phyloP scores from a whole-genome alignment of 2,888 invertebrate species.

The Diploptera punctata region DNA sequence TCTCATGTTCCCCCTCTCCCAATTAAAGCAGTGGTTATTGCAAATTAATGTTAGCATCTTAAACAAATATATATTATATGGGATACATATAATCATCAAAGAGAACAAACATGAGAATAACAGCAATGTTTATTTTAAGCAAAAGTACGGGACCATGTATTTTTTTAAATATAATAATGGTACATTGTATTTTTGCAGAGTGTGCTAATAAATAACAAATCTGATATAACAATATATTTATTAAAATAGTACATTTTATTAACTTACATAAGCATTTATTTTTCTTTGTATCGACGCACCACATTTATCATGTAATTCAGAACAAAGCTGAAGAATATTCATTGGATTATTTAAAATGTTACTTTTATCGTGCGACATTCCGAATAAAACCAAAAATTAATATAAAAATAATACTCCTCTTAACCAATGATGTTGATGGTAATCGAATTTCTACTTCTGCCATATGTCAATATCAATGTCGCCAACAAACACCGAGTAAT shows the following conservation, averaged over 20 bases:
- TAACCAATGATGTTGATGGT: too few species aligned
- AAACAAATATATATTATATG: too few species aligned
- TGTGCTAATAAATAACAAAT: neutral
- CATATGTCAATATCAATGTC: too few species aligned
- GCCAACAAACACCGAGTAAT: too few species aligned
- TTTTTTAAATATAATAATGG: neutral
- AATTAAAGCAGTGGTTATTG: too few species aligned
- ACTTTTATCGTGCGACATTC: too few species aligned
- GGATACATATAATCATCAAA: too few species aligned
- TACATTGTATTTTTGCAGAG: neutral
- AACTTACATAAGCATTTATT: slow-evolving; percentile 66
- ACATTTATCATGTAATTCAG: slow-evolving; percentile 59
- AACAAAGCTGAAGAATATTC: slow-evolving; percentile 62
- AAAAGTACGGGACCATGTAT: neutral
- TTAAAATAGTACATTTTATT: slow-evolving; percentile 40
- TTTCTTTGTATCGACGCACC: slow-evolving; percentile 62
- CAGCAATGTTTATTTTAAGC: neutral
- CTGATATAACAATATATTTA: neutral
- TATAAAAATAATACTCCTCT: too few species aligned
- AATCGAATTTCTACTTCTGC: too few species aligned
- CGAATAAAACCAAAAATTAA: too few species aligned
- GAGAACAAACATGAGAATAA: neutral
- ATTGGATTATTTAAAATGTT: slow-evolving; percentile 66
- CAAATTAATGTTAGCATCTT: too few species aligned
- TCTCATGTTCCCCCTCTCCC: too few species aligned